A percentile compares a stretch with the other conserved stretches of the same genome.
Conservation (phyloP, 2,888 invertebrate species). For the Ophion ellenae region DNA sequence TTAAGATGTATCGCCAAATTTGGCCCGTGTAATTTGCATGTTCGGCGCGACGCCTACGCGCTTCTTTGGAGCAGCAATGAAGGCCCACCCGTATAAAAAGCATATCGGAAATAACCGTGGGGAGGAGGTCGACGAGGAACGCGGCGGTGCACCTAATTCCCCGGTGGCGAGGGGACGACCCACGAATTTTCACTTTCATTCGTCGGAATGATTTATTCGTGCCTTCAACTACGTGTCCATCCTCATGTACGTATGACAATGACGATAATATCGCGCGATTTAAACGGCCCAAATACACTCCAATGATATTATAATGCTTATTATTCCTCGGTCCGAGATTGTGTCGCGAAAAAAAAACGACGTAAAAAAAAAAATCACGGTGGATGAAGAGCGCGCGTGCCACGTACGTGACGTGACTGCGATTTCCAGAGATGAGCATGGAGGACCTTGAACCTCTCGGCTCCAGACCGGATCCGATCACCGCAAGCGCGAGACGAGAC, state of each 20-base stretch:
- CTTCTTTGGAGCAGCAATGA: constrained; percentile 73
- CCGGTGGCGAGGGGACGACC: constrained; percentile 38
- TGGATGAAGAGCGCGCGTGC: constrained; percentile 65
- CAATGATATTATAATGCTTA: constrained; percentile 46
- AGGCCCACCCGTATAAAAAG: constrained; percentile 67
- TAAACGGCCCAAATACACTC: constrained; percentile 40
- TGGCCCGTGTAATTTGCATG: constrained; percentile 83
- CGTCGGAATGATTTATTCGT: constrained; percentile 45
- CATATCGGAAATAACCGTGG: constrained; percentile 55
- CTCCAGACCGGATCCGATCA: constrained; percentile 60
- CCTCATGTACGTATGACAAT: constrained; percentile 8
- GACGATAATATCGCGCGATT: constrained; percentile 46
- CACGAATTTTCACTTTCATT: constrained; percentile 55
- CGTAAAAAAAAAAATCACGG: constrained; percentile 51
- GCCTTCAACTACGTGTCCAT: background rate
- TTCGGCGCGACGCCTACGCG: constrained; percentile 81
- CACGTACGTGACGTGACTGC: constrained; percentile 67
- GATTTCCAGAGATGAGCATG: constrained; percentile 48
- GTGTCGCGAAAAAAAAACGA: constrained; percentile 39
- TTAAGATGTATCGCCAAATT: constrained; percentile 83
- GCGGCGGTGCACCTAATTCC: constrained; percentile 32
- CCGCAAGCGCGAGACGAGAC: constrained; percentile 44
- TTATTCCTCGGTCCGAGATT: constrained; percentile 28
- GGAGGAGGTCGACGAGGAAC: background rate
- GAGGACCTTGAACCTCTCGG: constrained; percentile 62